Base-by-base conservation (phyloP, 2,113 vertebrate species). In the Pitta sordida region DNA sequence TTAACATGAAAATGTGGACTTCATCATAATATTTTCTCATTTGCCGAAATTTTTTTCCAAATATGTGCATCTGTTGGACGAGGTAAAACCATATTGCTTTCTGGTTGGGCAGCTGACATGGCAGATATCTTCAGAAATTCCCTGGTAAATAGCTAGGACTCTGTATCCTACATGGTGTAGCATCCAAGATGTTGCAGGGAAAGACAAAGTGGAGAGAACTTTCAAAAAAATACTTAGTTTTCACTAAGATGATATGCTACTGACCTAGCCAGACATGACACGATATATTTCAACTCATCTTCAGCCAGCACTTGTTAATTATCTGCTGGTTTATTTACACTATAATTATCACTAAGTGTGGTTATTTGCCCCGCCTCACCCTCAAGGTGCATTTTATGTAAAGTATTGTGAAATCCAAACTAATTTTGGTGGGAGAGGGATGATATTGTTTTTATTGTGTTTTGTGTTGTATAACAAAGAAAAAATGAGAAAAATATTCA, bases 1-100 rank as follows among this genome's bases (percentile, higher is more conserved):
- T 91, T 92, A 95, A 89, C 46, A 85, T 79, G 81, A 77, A 94
- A 80, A 78, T 63, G 62, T 39, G 67, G 70, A 92, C 93, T 73
- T 55, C 53, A 69, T 69, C 62, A 51, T 62, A 55, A 26, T 71
- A 76, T 91, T 79, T 94, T 92, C 78, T 59, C n/a, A 36, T 36
- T 90, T 84, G 70, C 58, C 70, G 85, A 67, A 55, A 85, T 74
- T 62, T 87, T 89, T 87, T 87, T 92, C 67, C 52, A 95, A 95
- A 93, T 89, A 51, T 53, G 23, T 5, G 0, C 46, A 67, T 89
- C 83, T 94, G 67, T 36, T 85, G 55, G 79, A 87, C 2, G 7
- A 81, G 37, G 41, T 62, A 62, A 81, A 89, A 67, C 13, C 44
- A 76, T 27, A 70, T 69, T 82, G n/a, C 51, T 77, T 84, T 83